phyloP scores from a whole-genome alignment of 1,140 invertebrate genomes.

The Drosophila murphyi region DNA sequence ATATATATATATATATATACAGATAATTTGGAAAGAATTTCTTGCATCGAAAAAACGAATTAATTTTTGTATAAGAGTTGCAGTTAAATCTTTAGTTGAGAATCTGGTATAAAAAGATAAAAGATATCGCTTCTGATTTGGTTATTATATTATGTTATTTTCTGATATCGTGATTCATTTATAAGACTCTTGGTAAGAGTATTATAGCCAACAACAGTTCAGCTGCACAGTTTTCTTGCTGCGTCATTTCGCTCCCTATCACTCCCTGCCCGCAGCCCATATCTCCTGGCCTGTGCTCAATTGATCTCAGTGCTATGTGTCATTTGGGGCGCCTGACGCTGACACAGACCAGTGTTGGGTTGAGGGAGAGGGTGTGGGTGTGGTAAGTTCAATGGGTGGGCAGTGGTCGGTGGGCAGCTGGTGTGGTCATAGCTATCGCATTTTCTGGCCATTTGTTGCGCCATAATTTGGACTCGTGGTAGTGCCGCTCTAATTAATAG shows the following conservation, averaged over 20 bases:
- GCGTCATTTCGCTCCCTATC: constrained; percentile 36
- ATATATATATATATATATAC: too few relatives aligned
- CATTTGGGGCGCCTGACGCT: constrained; percentile 30
- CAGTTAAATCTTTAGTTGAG: too few relatives aligned
- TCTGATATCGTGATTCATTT: too few relatives aligned
- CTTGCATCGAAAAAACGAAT: too few relatives aligned
- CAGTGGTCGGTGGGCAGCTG: constrained; percentile 5
- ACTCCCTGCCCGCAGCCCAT: neutral
- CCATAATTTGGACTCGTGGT: constrained; percentile 66
- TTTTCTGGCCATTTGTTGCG: constrained; percentile 70
- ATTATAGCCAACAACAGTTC: neutral
- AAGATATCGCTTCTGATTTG: too few relatives aligned
- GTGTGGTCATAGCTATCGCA: constrained; percentile 52
- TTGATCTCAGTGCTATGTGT: constrained; percentile 40
- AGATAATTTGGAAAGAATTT: too few relatives aligned
- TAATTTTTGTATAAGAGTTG: too few relatives aligned
- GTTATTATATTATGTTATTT: too few relatives aligned
- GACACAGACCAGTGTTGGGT: neutral
- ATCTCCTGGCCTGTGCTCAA: neutral
- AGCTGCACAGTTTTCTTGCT: constrained; percentile 17
- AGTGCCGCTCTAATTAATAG: constrained; percentile 74
- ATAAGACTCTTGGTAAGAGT: neutral
- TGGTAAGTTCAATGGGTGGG: constrained; percentile 20
- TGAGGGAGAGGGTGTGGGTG: neutral
- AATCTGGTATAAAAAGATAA: too few relatives aligned